Evolutionary conservation across 2,113 vertebrate species (phyloP), one percentile per base, ranked within the genome.

Genomic region (Aleadryas rufinucha): DNA sequence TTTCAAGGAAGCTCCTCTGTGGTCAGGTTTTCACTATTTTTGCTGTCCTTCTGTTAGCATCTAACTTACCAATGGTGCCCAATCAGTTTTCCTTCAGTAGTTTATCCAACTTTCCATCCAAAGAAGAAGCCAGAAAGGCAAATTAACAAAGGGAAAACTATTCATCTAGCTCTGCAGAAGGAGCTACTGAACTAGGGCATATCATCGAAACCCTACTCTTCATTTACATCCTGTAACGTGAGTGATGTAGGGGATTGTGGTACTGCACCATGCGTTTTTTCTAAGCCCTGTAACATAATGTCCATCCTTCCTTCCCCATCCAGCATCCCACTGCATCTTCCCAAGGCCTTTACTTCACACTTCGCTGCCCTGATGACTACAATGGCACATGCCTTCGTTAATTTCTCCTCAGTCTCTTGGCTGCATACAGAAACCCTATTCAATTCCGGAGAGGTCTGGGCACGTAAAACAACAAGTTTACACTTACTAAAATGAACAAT

Each of bases 361-460:
- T 64, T 90, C 22, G 39, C 13, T 12, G 8, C 7, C 2, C 24
- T 30, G 31, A 42, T 37, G 31, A 57, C 50, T 66, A 27, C 4
- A 6, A 6, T 9, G 33, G 4, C 27, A 41, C 24, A 27, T 1
- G 2, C 20, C 11, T 80, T 95, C 0, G 0, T 75, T 71, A 41
- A 0, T 75, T 71, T 45, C 22, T 76, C 21, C 26, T 84, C 2
- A 6, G 14, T 24, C 10, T 45, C 33, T 72, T 8, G 2, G 24
- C 8, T 33, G 52, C 30, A 64, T 21, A 30, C 1, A 35, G 66
- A 93, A 89, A 41, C 7, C 8, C 26, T 61, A 13, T 11, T 50
- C 2, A 50, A 22, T 59, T 70, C 35, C 57, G 50, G 37, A 69
- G 28, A 57, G 13, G 2, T 74, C 54, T 63, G 39, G 70, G 10